Evolutionary conservation across 2,797 vertebrate species (phyloP).

Genomic region (Squalus acanthias): DNA sequence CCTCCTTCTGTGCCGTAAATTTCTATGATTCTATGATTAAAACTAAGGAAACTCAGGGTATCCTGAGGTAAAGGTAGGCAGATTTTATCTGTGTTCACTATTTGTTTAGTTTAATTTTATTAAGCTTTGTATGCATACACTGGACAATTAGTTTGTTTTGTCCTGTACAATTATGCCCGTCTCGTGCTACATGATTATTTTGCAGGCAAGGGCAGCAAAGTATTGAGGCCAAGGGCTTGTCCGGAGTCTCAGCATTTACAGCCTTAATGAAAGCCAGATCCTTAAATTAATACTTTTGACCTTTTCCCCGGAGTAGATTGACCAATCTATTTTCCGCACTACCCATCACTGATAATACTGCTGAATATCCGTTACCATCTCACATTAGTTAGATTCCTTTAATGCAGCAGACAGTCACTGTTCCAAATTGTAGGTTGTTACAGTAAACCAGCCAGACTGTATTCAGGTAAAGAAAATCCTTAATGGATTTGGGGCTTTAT

Average conservation of each 20-base stretch:
- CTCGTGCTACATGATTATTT: background rate
- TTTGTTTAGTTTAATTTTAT: background rate
- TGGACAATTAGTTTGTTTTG: no score
- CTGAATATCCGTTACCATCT: background rate
- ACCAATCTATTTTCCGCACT: background rate
- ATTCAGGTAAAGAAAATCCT: background rate
- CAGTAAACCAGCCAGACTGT: background rate
- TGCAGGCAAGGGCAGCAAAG: background rate
- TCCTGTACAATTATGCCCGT: background rate
- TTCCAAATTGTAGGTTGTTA: background rate
- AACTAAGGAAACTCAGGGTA: background rate
- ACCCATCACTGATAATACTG: background rate
- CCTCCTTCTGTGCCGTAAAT: no score
- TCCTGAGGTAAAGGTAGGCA: background rate
- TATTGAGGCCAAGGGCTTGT: background rate
- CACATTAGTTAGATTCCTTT: background rate
- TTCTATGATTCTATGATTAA: background rate
- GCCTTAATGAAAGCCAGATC: background rate
- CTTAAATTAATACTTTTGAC: background rate
- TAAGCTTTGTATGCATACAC: background rate
- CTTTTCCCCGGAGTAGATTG: background rate
- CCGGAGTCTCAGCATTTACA: background rate
- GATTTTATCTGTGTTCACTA: background rate
- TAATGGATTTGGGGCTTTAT: background rate
- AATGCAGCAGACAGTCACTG: background rate